phyloP scores from a whole-genome alignment of 2,888 invertebrate species.

The Cantharis nigra region DNA sequence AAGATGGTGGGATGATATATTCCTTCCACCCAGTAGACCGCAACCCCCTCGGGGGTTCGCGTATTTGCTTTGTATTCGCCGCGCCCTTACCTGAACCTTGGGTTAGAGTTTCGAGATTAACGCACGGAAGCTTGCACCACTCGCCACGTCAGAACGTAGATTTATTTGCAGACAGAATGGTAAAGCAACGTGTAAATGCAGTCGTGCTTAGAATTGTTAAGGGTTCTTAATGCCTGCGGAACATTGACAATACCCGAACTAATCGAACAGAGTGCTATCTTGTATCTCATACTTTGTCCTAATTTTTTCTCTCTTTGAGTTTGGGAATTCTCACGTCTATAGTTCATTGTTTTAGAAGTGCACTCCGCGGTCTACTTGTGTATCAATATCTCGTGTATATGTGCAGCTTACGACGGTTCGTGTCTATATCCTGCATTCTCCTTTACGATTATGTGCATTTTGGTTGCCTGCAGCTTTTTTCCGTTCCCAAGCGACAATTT shows the following conservation, averaged over 20 bases:
- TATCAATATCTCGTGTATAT: slow-evolving; percentile 7
- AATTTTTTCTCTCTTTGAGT: slow-evolving; percentile 7
- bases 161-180: slow-evolving; percentile 32
- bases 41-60: slow-evolving; percentile 20
- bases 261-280: slow-evolving; percentile 28
- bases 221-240: slow-evolving; percentile 16
- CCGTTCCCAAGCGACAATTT: background rate
- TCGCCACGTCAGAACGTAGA: slow-evolving; percentile 26
- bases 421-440: background rate
- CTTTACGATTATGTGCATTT: slow-evolving; percentile 12
- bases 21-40: slow-evolving; percentile 22
- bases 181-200: slow-evolving; percentile 31
- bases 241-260: slow-evolving; percentile 24
- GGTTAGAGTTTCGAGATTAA: slow-evolving; percentile 25
- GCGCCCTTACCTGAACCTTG: slow-evolving; percentile 16
- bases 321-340: slow-evolving; percentile 13
- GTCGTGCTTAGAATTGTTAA: slow-evolving; percentile 25
- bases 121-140: slow-evolving; percentile 26
- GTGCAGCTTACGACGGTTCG: slow-evolving; percentile 3
- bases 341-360: slow-evolving; percentile 20
- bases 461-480: slow-evolving; percentile 6
- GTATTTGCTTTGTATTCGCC: slow-evolving; percentile 27
- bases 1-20: slow-evolving; percentile 29
- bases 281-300: background rate
- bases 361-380: slow-evolving; percentile 12